Evolutionary conservation across 2,113 vertebrate genomes (phyloP).

Genomic region (Ceratotherium simum): DNA sequence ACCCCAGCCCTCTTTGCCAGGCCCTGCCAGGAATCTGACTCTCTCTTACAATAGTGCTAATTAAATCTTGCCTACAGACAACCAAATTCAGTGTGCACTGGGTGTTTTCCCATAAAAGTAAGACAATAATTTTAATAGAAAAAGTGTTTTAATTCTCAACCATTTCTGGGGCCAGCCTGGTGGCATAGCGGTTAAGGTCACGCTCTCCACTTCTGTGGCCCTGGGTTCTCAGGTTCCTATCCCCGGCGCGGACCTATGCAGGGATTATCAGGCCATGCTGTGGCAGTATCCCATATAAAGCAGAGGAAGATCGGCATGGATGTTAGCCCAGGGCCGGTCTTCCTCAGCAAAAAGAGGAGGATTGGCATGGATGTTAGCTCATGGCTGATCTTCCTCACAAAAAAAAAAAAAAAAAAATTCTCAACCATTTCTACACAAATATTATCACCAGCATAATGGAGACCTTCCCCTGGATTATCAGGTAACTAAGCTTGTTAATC

Average conservation of each 20-base stretch:
- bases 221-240: too few relatives aligned
- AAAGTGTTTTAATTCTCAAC: conserved; percentile 14
- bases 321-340: too few relatives aligned
- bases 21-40: neutral
- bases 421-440: neutral
- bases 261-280: too few relatives aligned
- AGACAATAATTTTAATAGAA: conserved; percentile 43
- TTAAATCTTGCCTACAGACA: neutral
- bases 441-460: neutral
- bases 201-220: too few relatives aligned
- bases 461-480: neutral
- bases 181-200: too few relatives aligned
- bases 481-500: neutral
- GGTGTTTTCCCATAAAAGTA: neutral
- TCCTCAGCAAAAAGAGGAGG: too few relatives aligned
- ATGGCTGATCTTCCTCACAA: too few relatives aligned
- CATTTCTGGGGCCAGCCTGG: neutral
- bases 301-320: too few relatives aligned
- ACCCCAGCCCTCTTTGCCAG: neutral
- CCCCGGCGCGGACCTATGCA: too few relatives aligned
- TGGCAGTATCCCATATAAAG: too few relatives aligned
- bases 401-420: neutral
- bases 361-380: too few relatives aligned
- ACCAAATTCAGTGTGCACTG: neutral
- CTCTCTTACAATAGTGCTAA: neutral